Conservation (phyloP, 2,797 vertebrate genomes). For the Muscicapa comitata region DNA sequence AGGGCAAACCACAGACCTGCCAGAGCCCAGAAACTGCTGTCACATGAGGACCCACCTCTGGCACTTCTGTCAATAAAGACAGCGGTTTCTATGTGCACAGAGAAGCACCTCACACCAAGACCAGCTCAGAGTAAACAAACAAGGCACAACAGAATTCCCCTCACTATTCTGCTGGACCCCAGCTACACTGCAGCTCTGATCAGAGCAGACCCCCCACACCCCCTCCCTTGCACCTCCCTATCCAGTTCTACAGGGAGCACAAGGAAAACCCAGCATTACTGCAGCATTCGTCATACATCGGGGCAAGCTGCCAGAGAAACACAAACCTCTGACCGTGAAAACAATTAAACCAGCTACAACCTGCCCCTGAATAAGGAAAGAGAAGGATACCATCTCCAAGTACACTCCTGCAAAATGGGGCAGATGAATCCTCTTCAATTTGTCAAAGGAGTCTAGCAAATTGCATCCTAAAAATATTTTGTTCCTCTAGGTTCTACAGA, state of each 20-base stretch:
- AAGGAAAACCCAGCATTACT: conserved; percentile 48
- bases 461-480: background rate
- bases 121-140: conserved; percentile 73
- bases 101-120: conserved; percentile 69
- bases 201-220: background rate
- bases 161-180: conserved; percentile 28
- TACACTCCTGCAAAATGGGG: background rate
- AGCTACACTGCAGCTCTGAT: conserved; percentile 8
- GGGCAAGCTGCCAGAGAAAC: conserved; percentile 41
- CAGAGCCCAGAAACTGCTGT: conserved; percentile 59
- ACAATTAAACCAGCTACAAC: conserved; percentile 42
- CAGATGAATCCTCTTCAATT: background rate
- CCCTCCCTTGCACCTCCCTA: conserved; percentile 22
- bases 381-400: conserved; percentile 28
- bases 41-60: conserved; percentile 72
- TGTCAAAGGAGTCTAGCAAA: background rate
- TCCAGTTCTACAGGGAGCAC: conserved; percentile 49
- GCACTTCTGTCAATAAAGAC: conserved; percentile 77
- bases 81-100: conserved; percentile 82
- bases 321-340: conserved; percentile 39
- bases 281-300: conserved; percentile 38
- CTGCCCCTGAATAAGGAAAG: background rate
- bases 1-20: conserved; percentile 36
- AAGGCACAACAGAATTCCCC: conserved; percentile 65
- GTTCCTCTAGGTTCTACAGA: background rate